Evolutionary conservation across 1,140 invertebrate species (phyloP), one percentile per base, ranked within the genome.

Genomic region (Drusus annulatus): DNA sequence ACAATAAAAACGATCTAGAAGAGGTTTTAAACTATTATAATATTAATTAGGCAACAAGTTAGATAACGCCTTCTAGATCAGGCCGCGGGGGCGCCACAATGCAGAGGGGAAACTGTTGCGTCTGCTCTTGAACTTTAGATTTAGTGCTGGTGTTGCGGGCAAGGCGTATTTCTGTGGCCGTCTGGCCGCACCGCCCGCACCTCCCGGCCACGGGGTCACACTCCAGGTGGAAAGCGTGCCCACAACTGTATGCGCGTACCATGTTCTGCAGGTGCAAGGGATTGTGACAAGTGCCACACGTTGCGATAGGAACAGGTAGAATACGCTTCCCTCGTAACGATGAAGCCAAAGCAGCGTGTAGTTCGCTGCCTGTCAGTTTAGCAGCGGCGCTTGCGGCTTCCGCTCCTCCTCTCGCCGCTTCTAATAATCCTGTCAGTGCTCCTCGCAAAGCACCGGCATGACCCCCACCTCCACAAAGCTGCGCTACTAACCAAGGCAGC

Each of bases 81-180:
- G 87, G 87, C 52, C 87, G 82, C 5, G 88, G 87, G 8, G 88
- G 88, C 0, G 87, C 87, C 3, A 85, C 84, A 7, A 89, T 84
- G 3, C 78, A 73, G 0, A 89, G 80, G 0, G 81, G 71, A 79
- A 85, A 86, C n/a, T 87, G 86, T n/a, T 50, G 83, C 4, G 84
- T 81, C 7, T 77, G 31, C 60, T 83, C 80, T 3, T 56, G 23
- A 17, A 71, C 28, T 19, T 23, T 15, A 6, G 56, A 19, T 58
- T 31, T 36, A 51, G 19, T 23, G 17, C n/a, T 74, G 21, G 74
- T 5, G n/a, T 45, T 62, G 13, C 75, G 54, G n/a, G 51, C 52
- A 25, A 63, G 52, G 16, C 82, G 28, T 7, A 83, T 71, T 68
- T 83, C 80, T 0, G 28, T 56, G n/a, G 80, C 79, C 36, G 54